Evolutionary conservation across 2,113 vertebrate genomes (phyloP).

Genomic region (Tragelaphus scriptus): DNA sequence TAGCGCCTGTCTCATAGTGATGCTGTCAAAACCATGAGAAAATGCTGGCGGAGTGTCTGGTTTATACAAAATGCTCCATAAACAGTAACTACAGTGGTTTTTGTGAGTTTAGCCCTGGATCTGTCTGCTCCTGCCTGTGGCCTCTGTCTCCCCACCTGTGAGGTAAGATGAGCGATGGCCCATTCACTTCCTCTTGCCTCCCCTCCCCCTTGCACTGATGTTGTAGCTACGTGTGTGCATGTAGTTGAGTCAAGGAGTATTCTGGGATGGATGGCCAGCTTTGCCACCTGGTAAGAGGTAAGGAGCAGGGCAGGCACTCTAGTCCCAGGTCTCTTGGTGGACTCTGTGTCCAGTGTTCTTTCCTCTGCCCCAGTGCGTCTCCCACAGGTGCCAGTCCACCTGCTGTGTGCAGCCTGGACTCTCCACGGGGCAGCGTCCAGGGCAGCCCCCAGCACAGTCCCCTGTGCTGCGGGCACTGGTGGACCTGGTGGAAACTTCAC

Average conservation of each 20-base stretch:
- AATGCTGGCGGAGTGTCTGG: neutral
- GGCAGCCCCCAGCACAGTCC: neutral
- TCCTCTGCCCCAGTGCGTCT: neutral
- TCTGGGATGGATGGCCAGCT: neutral
- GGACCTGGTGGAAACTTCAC: neutral
- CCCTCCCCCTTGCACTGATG: too few relatives aligned
- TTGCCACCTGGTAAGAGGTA: neutral
- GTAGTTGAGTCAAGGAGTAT: neutral
- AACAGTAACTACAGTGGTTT: neutral
- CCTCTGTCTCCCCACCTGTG: neutral
- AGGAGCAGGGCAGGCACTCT: neutral
- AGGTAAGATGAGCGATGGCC: neutral
- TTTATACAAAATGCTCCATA: neutral
- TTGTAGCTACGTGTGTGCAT: neutral
- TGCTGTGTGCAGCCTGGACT: neutral
- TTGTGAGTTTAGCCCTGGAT: neutral
- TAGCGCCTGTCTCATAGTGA: neutral
- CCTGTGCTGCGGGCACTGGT: neutral
- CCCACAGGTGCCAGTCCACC: fast-evolving
- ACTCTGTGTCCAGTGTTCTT: neutral
- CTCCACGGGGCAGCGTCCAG: fast-evolving
- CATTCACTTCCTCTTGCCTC: neutral
- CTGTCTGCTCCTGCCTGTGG: neutral
- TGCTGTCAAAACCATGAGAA: neutral
- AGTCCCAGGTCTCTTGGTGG: neutral